phyloP scores from a whole-genome alignment of 2,797 vertebrate species.

The Basileuterus tristriatus region DNA sequence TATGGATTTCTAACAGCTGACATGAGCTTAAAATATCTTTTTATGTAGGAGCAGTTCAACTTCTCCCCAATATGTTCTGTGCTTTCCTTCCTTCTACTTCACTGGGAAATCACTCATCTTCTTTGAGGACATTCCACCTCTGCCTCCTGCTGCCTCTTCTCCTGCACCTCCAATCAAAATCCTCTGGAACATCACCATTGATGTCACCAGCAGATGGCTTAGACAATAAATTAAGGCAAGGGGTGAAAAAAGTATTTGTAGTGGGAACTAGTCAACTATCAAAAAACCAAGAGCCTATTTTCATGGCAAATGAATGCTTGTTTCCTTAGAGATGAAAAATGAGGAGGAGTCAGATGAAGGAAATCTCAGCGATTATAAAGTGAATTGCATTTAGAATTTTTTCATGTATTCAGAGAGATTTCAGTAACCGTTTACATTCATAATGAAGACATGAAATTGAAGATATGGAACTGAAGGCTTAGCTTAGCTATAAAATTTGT shows the following conservation, averaged over 20 bases:
- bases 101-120: constrained; percentile 21
- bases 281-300: constrained; percentile 36
- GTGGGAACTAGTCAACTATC: constrained; percentile 6
- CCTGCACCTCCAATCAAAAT: not conserved
- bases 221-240: not conserved
- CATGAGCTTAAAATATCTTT: constrained; percentile 58
- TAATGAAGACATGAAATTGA: not conserved
- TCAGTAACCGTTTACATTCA: not conserved
- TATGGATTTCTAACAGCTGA: constrained; percentile 50
- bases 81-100: constrained; percentile 22
- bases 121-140: constrained; percentile 38
- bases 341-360: constrained; percentile 41
- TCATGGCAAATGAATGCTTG: constrained; percentile 5
- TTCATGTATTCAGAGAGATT: not conserved
- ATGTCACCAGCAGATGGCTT: constrained; percentile 9
- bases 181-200: constrained; percentile 3
- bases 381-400: not conserved
- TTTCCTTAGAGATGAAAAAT: constrained; percentile 62
- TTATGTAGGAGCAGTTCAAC: constrained; percentile 60
- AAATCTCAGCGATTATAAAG: constrained; percentile 38
- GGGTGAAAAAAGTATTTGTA: constrained; percentile 16
- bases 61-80: constrained; percentile 51
- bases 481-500: not conserved
- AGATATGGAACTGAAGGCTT: not conserved
- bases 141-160: not conserved